These are phyloP conservation scores for Psix sp. DNA, from an alignment of 1,140 invertebrate species.

Conservation along the genomic window DNA sequence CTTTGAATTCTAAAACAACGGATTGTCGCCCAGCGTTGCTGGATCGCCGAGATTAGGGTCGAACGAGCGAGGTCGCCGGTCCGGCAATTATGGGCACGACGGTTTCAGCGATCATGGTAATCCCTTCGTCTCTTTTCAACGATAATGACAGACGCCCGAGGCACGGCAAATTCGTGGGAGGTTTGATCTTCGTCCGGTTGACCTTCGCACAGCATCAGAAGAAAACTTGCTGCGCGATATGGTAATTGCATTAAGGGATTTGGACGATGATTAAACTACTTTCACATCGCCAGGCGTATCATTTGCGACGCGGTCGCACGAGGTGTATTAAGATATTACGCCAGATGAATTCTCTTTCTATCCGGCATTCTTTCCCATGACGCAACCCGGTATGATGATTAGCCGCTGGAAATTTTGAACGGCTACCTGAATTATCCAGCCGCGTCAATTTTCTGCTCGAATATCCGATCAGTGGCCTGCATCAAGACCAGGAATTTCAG, in stretches of 20 bases:
- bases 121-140: slow-evolving; percentile 62
- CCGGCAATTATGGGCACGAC: slow-evolving; percentile 62
- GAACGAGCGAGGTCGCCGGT: slow-evolving; percentile 38
- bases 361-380: slow-evolving; percentile 17
- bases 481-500: slow-evolving; percentile 9
- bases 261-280: slow-evolving; percentile 53
- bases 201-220: slow-evolving; percentile 42
- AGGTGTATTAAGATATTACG: slow-evolving; percentile 35
- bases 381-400: slow-evolving; percentile 2
- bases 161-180: slow-evolving; percentile 67
- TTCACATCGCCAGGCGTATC: slow-evolving; percentile 37
- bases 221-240: slow-evolving; percentile 44
- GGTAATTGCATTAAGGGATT: slow-evolving; percentile 58
- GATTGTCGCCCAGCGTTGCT: slow-evolving; percentile 49
- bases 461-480: neutral
- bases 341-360: slow-evolving; percentile 10
- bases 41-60: slow-evolving; percentile 55
- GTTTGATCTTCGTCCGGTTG: slow-evolving; percentile 59
- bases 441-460: slow-evolving; percentile 4
- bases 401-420: slow-evolving; percentile 7
- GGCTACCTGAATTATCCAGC: slow-evolving; percentile 11
- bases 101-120: slow-evolving; percentile 65
- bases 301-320: slow-evolving; percentile 29
- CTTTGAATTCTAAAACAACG: slow-evolving; percentile 40
- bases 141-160: slow-evolving; percentile 66